phyloP scores from a whole-genome alignment of 2,888 invertebrate genomes.

The Saturnia japonica region DNA sequence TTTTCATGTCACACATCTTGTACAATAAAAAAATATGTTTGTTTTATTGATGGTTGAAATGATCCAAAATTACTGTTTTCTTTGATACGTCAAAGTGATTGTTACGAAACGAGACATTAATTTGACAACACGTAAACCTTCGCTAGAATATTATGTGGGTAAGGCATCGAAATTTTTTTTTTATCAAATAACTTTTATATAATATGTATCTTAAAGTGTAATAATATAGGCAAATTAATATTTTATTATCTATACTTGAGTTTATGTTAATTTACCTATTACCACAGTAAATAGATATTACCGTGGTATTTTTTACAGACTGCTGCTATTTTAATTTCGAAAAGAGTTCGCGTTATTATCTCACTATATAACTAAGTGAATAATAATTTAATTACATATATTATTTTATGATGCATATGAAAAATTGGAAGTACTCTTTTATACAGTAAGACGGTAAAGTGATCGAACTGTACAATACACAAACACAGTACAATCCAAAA shows the following conservation, averaged over 20 bases:
- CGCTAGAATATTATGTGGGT: not conserved
- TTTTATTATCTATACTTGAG: too few relatives aligned
- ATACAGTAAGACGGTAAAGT: too few relatives aligned
- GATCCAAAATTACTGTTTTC: constrained; percentile 54
- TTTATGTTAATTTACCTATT: too few relatives aligned
- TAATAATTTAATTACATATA: not conserved
- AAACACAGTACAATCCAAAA: too few relatives aligned
- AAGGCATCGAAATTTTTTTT: not conserved
- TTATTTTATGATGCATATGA: not conserved
- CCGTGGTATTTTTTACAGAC: too few relatives aligned
- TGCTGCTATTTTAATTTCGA: too few relatives aligned
- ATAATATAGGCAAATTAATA: too few relatives aligned
- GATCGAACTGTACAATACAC: too few relatives aligned
- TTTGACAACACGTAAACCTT: constrained; percentile 14
- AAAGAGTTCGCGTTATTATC: too few relatives aligned
- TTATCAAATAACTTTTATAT: too few relatives aligned
- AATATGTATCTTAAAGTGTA: not conserved
- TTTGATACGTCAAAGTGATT: constrained; percentile 20
- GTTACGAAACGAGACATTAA: constrained; percentile 15
- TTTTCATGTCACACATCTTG: constrained; percentile 59
- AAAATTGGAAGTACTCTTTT: not conserved
- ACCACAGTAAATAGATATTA: too few relatives aligned
- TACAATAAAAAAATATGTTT: constrained; percentile 60
- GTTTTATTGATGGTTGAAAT: constrained; percentile 55
- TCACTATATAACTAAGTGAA: not conserved